These are phyloP conservation scores for Bryconaethiops microstoma DNA, from an alignment of 2,797 vertebrate species.

Conservation along the genomic window DNA sequence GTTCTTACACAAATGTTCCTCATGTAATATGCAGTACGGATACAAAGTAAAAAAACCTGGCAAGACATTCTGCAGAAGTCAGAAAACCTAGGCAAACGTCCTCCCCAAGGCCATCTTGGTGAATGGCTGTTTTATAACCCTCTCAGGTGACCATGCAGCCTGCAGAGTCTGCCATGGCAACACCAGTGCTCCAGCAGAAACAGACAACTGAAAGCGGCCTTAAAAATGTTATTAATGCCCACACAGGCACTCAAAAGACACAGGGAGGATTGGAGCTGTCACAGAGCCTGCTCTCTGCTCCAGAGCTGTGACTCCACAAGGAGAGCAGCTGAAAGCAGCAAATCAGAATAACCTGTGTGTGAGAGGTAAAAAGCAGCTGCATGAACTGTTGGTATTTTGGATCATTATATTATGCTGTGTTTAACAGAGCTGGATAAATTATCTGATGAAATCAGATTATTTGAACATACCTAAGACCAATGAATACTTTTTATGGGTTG, in stretches of 20 bases:
- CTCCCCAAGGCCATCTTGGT: conserved; percentile 48
- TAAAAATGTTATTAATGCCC: conserved; percentile 31
- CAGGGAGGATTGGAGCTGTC: background rate
- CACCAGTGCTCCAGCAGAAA: conserved; percentile 44
- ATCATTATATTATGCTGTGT: background rate
- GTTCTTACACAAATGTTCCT: background rate
- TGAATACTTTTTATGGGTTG: background rate
- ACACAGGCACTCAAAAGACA: conserved; percentile 20
- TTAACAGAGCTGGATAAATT: background rate
- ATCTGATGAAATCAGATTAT: background rate
- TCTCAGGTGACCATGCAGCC: conserved; percentile 41
- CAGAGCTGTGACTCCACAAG: background rate
- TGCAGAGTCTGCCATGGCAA: conserved; percentile 69
- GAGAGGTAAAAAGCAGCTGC: background rate
- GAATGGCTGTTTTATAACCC: conserved; percentile 42
- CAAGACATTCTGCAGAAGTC: background rate
- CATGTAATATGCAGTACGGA: background rate
- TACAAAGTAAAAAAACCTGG: background rate
- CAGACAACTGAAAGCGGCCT: conserved; percentile 4
- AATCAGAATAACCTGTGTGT: background rate
- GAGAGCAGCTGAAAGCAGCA: background rate
- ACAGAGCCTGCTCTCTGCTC: conserved; percentile 11
- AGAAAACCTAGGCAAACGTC: conserved; percentile 15
- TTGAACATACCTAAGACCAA: background rate
- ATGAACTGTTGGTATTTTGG: background rate